These are phyloP conservation scores for Hydrotaea cyrtoneurina DNA, from an alignment of 2,888 invertebrate species.

Conservation along the genomic window DNA sequence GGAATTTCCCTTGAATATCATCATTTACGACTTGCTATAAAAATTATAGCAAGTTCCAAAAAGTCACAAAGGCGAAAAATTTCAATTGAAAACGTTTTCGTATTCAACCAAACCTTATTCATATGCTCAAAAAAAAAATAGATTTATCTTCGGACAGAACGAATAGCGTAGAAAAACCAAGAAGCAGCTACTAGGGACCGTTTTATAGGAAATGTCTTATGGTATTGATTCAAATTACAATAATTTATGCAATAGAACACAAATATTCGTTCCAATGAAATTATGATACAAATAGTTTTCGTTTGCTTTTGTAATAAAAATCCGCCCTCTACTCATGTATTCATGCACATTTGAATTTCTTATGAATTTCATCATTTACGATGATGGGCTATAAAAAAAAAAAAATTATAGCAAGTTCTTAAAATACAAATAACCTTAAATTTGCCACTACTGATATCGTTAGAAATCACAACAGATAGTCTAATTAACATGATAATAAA, in stretches of 20 bases:
- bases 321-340: neutral
- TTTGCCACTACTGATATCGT: conserved; percentile 1
- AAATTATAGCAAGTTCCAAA: conserved; percentile 4
- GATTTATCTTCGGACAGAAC: no score
- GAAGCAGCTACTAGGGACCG: no score
- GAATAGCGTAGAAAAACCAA: no score
- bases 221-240: no score
- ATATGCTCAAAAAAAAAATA: no score
- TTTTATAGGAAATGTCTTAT: no score
- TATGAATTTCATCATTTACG: conserved; percentile 3
- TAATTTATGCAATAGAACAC: no score
- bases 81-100: no score
- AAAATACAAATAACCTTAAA: conserved; percentile 16
- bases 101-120: no score
- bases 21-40: neutral
- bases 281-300: no score
- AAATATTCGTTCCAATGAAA: no score
- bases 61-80: neutral
- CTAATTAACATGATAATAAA: conserved; percentile 34
- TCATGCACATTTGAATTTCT: neutral
- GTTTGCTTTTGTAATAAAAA: no score
- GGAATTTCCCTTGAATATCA: neutral
- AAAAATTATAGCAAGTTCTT: conserved; percentile 20
- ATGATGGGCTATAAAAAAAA: conserved; percentile 15
- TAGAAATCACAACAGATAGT: conserved; percentile 19